phyloP scores from a whole-genome alignment of 2,888 invertebrate genomes.

The Busseola fusca region DNA sequence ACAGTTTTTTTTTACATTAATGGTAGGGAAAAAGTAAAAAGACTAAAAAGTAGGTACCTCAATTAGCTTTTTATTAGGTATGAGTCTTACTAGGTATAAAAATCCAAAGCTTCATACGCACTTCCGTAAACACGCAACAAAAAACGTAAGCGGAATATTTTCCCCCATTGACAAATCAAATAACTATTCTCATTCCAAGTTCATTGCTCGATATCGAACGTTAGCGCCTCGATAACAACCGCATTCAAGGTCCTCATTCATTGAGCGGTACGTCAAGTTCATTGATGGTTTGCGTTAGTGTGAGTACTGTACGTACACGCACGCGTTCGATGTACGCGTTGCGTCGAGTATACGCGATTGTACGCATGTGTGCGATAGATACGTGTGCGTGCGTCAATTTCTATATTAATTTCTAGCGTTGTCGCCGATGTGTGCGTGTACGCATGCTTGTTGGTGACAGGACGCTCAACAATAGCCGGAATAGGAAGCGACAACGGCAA shows the following conservation, averaged over 20 bases:
- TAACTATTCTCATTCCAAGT: constrained; percentile 68
- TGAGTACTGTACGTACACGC: constrained; percentile 57
- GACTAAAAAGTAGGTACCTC: neutral
- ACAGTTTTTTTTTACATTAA: neutral
- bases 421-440: constrained; percentile 69
- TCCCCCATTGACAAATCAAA: constrained; percentile 47
- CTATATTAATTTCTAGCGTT: constrained; percentile 63
- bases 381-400: constrained; percentile 57
- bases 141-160: constrained; percentile 39
- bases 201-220: constrained; percentile 77
- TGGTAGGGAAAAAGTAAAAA: neutral
- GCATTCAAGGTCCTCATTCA: constrained; percentile 82
- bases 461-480: constrained; percentile 88
- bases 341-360: constrained; percentile 34
- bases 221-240: constrained; percentile 74
- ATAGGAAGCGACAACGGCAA: constrained; percentile 85
- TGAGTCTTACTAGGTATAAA: neutral
- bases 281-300: constrained; percentile 77
- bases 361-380: constrained; percentile 59
- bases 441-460: constrained; percentile 79
- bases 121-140: constrained; percentile 33
- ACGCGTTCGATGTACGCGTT: constrained; percentile 50
- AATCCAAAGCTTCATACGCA: constrained; percentile 8
- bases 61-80: constrained; percentile 20
- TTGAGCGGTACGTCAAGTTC: constrained; percentile 78